Base-by-base conservation (phyloP, 2,888 invertebrate genomes). In the Metellina segmentata region DNA sequence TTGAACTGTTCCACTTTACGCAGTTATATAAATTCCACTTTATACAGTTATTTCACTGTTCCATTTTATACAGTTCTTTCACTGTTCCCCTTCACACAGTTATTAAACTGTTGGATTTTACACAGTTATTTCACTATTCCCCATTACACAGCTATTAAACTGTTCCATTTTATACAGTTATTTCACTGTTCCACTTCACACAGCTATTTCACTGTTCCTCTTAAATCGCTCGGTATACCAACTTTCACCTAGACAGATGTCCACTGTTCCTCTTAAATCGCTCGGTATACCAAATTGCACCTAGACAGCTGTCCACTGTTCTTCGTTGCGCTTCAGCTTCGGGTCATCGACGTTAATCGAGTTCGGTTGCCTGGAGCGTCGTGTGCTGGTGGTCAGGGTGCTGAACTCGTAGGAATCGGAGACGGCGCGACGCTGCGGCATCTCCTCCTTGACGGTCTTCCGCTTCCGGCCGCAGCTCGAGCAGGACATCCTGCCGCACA, bases 351-450 rank as follows among this genome's bases (percentile, higher is more conserved):
- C 89, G 8, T 92, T 88, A 19, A 92, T 34, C 4, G 92, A 92
- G 19, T 88, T 90, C 49, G 87, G 87, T 49, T 82, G 69, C 16
- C 89, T 74, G 9, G 93, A 90, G 7, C 93, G 52, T 9, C 93
- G 69, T 1, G 92, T 85, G 71, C 93, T 93, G 0, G 87, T 90
- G 16, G 92, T 90, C 7, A 89, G 70, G 11, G 93, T 93, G 72
- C 93, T 93, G 77, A 93, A 92, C 69, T 93, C 93, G 77, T 78
- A 89, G 6, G 90, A 88, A 49, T 93, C 92, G 8, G 87, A 85
- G 8, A 78, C 49, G 8, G 20, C 83, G 1, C 91, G 78, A 11
- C 77, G 52, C 48, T 89, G 79, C 0, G 86, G 85, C 16, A 53
- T 69, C 9, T 34, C 13, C 7, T 75, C 71, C 4, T 71, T 72